These are phyloP conservation scores for Anticlea derivata DNA, from an alignment of 2,888 invertebrate species.

Conservation along the genomic window DNA sequence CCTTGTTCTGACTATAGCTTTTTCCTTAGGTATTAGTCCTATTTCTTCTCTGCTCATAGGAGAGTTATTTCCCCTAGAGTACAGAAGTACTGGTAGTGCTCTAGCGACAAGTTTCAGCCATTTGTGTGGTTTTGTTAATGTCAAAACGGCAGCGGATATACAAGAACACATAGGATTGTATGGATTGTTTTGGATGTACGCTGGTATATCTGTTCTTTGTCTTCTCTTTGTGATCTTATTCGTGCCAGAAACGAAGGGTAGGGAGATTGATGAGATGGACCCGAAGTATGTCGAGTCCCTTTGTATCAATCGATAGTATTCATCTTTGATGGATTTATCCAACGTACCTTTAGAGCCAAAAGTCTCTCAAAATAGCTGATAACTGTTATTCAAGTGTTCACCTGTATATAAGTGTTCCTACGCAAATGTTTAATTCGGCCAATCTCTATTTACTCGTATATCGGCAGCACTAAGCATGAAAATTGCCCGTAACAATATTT, in stretches of 20 bases:
- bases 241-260: conserved; percentile 96
- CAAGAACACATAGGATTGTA: conserved; percentile 88
- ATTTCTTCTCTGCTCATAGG: conserved; percentile 89
- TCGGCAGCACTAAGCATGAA: no score
- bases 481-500: no score
- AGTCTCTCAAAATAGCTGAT: background rate
- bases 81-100: conserved; percentile 86
- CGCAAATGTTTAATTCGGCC: no score
- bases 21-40: conserved; percentile 90
- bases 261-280: conserved; percentile 94
- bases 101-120: conserved; percentile 93
- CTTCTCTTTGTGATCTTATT: conserved; percentile 92
- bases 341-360: conserved; percentile 6
- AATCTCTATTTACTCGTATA: no score
- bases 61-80: conserved; percentile 89
- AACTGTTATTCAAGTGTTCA: no score
- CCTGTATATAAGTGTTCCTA: no score
- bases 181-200: conserved; percentile 95
- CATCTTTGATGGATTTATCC: conserved; percentile 25
- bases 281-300: conserved; percentile 85
- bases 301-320: conserved; percentile 80
- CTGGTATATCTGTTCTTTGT: conserved; percentile 90
- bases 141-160: conserved; percentile 92
- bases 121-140: conserved; percentile 92
- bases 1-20: conserved; percentile 91